Evolutionary conservation across 1,140 invertebrate species (phyloP), one percentile per base, ranked within the genome.

Genomic region (Caenorhabditis elegans): DNA sequence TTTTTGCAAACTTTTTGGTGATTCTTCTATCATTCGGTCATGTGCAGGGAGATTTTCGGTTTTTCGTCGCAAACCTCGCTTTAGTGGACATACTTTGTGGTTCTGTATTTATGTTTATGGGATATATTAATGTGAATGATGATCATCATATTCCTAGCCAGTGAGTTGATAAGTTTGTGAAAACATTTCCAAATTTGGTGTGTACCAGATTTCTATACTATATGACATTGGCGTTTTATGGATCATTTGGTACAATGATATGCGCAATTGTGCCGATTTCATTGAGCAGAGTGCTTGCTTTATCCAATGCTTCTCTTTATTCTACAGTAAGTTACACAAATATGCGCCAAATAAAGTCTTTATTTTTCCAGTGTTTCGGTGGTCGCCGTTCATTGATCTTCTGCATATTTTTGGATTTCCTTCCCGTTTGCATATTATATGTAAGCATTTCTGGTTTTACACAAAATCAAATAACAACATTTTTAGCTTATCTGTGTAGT

Each of bases 181-280:
- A n/a, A n/a, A n/a, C n/a, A n/a, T n/a, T 47, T 26, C 3, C 39
- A 70, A 43, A 39, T 34, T 11, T 46, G 22, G 17, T 2, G 15
- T 15, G 3, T 48, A 75, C 26, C n/a, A 81, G 78, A 17, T 76
- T 88, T n/a, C 79, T 87, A 76, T 76, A 81, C 46, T 86, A 86
- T 48, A 84, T 84, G 46, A 87, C 86, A n/a, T 78, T 87, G 31
- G 85, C 86, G 13, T 87, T 88, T 55, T 87, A 87, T 77, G 86
- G 86, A 24, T 86, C 85, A 13, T 87, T 87, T 79, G 86, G 86
- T 4, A 79, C 87, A 15, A 86, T 87, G 83, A 84, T 87, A 15
- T 87, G 85, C 36, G 86, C 86, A 10, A 75, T 87, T 15, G 85
- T 87, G 6, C 86, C 86, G 4, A 83, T 87, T 31, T 87, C 86